phyloP scores from a whole-genome alignment of 1,140 invertebrate genomes.

The Stegodyphus dumicola region DNA sequence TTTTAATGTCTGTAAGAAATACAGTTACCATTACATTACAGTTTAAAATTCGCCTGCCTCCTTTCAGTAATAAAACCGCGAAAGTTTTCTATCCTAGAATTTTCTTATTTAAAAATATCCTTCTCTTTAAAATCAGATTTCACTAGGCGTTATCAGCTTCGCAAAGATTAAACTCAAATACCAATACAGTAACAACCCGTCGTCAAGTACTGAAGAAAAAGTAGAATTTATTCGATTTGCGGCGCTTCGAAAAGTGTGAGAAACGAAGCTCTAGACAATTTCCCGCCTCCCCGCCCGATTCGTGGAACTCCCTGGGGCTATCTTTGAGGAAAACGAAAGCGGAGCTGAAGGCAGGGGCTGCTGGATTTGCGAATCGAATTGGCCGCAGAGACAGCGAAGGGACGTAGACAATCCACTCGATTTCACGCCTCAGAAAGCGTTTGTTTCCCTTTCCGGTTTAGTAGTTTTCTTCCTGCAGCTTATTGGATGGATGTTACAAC shows the following conservation, averaged over 20 bases:
- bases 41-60: too few species aligned
- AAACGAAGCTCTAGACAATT: neutral
- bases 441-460: conserved; percentile 41
- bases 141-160: too few species aligned
- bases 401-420: conserved; percentile 4
- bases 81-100: too few species aligned
- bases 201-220: neutral
- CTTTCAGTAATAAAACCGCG: too few species aligned
- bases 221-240: neutral
- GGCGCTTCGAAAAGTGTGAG: neutral
- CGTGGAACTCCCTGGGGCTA: neutral
- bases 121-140: too few species aligned
- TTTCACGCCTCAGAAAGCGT: conserved; percentile 37
- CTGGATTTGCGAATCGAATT: neutral
- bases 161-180: too few species aligned
- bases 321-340: neutral
- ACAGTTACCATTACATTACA: too few species aligned
- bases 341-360: neutral
- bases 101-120: too few species aligned
- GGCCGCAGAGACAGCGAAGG: conserved; percentile 2
- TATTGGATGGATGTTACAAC: conserved; percentile 15
- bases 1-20: too few species aligned
- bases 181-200: neutral
- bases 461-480: conserved; percentile 38
- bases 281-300: neutral